Evolutionary conservation across 1,140 invertebrate species (phyloP), one percentile per base, ranked within the genome.

Genomic region (Scaptomyza pallida): DNA sequence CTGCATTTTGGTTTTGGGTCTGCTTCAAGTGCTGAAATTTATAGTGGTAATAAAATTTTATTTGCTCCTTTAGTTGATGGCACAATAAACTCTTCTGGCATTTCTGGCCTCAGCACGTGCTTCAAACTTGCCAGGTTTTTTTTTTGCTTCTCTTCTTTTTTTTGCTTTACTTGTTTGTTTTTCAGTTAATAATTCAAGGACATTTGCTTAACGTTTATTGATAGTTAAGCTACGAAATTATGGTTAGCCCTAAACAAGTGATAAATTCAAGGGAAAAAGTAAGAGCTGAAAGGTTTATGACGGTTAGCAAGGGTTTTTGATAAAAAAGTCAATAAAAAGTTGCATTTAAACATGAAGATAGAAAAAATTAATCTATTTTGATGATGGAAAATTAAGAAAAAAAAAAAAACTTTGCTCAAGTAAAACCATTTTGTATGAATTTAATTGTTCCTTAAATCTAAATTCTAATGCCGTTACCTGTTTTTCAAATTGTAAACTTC

Each of bases 31-130:
- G 78, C 83, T 78, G 79, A 82, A 88, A 88, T 89, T 88, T 88
- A 88, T 88, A 88, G 82, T 82, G 82, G 83, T 78, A 88, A 88
- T 88, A 88, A 88, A 88, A 88, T 82, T 88, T 88, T 88, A 89
- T 88, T 88, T 88, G 82, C 83, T 88, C 83, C 86, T 82, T 88
- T 82, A 89, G 83, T 75, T 88, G 82, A 82, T 88, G 83, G 78
- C 75, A 89, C 83, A 89, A 88, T 88, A 88, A 88, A 88, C 78
- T 82, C 75, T 89, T 82, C 54, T 82, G 75, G 78, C 83, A 76
- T 78, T 88, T 8, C 26, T 65, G 56, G 67, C 59, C 54, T 67
- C 48, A 78, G 82, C 82, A 88, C 82, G 82, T 88, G 83, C 82
- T 86, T 71, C 19, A 60, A 30, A 50, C 37, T 51, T 59, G 52